Evolutionary conservation across 2,888 invertebrate genomes (phyloP), one percentile per base, ranked within the genome.

Genomic region (Caenorhabditis uteleia): DNA sequence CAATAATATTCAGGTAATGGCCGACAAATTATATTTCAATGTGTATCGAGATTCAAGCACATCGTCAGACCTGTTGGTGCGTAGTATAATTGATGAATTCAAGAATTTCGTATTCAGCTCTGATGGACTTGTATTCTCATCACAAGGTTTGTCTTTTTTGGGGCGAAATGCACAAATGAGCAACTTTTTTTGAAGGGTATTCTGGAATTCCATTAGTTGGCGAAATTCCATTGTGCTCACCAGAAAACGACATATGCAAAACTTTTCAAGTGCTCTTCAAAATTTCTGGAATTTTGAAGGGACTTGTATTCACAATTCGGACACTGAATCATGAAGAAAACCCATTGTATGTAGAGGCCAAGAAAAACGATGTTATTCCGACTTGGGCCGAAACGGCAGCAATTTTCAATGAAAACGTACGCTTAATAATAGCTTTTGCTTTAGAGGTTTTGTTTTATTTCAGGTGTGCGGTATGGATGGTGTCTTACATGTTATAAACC

Each of bases 401-500:
- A 14, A 49, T 55, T 31, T 72, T 75, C 29, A 56, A 57, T 10
- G 53, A 62, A 3, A 62, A 57, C 23, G 62, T 62, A 40, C 36
- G 59, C 42, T 42, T 34, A 31, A 31, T 18, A 27, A 23, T 12
- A 21, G 26, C 3, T 39, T 34, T n/a, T n/a, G 40, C 6, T 23
- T 23, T 40, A 5, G 33, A 14, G 12, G 16, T 34, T 36, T 36
- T 18, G 36, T 3, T 33, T 18, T 44, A 21, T 40, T 64, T 26
- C 38, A 75, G 75, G 40, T 75, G 12, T 75, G 60, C 39, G 72
- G 75, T 20, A 67, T 48, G 49, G 65, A 60, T 44, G 75, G 75
- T 16, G 70, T 75, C 10, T 49, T 73, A 18, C 75, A 75, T 40
- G 43, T 61, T 3, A 62, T 73, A 27, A 53, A 72, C n/a, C 72